Percentiles rank a stretch among this genome's conserved stretches.
Evolutionary conservation across 2,888 invertebrate genomes (phyloP).

Genomic region (Andrena camellia): DNA sequence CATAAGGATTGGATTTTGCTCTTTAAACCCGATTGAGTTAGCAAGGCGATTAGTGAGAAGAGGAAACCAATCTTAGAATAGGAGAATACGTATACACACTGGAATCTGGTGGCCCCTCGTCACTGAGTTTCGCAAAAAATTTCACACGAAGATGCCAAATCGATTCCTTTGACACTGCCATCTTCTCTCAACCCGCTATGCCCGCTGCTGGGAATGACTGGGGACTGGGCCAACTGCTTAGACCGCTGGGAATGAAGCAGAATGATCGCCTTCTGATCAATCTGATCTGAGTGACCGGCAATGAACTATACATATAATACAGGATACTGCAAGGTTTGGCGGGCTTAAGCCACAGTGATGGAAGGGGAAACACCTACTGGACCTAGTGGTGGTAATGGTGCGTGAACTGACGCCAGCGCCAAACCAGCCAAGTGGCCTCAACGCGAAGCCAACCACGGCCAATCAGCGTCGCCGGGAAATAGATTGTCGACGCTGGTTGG

Average conservation of each 20-base stretch:
- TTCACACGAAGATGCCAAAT: constrained; percentile 80
- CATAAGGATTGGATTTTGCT: constrained; percentile 6
- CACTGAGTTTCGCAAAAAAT: constrained; percentile 80
- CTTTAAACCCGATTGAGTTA: background rate
- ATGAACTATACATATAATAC: constrained; percentile 41
- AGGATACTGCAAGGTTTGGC: too few species aligned
- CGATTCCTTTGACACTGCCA: constrained; percentile 77
- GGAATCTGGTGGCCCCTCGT: constrained; percentile 78
- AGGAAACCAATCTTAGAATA: constrained; percentile 12
- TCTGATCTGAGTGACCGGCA: constrained; percentile 71
- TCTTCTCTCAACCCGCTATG: constrained; percentile 62
- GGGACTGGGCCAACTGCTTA: too few species aligned
- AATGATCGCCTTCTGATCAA: too few species aligned
- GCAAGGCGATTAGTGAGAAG: background rate
- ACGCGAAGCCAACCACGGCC: too few species aligned
- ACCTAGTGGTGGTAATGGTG: too few species aligned
- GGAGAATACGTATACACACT: constrained; percentile 68
- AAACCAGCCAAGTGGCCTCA: too few species aligned
- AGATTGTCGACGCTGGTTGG: too few species aligned
- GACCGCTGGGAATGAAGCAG: constrained; percentile 58
- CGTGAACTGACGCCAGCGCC: too few species aligned
- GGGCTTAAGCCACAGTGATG: too few species aligned
- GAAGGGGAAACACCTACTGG: too few species aligned
- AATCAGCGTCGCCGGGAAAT: too few species aligned
- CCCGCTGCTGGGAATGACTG: too few species aligned